Conservation (phyloP, 2,113 vertebrate genomes). For the Laterallus jamaicensis region DNA sequence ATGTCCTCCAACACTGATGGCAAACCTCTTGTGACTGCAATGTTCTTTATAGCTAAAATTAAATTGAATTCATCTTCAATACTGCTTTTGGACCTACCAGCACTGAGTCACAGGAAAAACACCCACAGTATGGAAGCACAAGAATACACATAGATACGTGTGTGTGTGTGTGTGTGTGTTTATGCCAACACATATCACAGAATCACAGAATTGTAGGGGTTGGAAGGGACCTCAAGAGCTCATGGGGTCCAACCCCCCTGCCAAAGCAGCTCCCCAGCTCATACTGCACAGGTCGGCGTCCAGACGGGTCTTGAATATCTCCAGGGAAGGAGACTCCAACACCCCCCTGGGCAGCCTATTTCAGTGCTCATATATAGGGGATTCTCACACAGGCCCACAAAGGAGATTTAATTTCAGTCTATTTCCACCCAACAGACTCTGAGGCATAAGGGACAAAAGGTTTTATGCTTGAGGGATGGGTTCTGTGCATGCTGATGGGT, state of each 20-base stretch:
- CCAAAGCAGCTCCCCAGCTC: no score
- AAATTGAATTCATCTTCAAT: constrained; percentile 14
- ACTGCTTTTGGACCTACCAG: neutral
- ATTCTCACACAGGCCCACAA: neutral
- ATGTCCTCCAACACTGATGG: constrained; percentile 9
- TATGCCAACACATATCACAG: neutral
- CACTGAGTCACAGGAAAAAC: neutral
- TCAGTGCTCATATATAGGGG: no score
- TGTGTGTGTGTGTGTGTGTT: neutral
- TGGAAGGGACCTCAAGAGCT: no score
- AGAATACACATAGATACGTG: neutral
- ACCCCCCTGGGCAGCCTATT: no score
- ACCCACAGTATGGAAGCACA: neutral
- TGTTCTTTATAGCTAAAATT: constrained; percentile 22
- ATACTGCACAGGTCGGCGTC: no score
- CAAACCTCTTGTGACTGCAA: neutral
- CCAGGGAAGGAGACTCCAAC: no score
- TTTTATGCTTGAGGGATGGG: neutral
- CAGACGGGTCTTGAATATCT: no score
- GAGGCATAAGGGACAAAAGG: neutral
- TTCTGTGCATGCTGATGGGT: neutral
- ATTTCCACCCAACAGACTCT: neutral
- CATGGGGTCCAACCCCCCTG: no score
- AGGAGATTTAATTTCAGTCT: neutral
- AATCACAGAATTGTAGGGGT: no score